A percentile compares a stretch with the other conserved stretches of the same genome.
phyloP scores from a whole-genome alignment of 2,888 invertebrate genomes.

The Plebejus anna region DNA sequence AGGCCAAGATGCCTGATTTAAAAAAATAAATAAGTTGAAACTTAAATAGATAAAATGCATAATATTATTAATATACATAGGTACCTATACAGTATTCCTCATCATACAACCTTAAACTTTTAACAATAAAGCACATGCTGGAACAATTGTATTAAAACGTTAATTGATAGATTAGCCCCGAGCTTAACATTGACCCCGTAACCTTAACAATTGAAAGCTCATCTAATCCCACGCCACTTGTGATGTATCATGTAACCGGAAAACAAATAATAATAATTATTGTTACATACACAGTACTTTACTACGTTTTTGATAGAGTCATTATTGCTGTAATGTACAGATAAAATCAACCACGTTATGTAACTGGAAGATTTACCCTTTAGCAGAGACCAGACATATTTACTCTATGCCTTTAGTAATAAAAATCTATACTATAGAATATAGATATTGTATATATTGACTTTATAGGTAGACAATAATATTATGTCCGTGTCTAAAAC shows the following conservation, averaged over 20 bases:
- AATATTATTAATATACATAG: too few relatives aligned
- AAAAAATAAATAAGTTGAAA: neutral
- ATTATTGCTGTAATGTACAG: too few relatives aligned
- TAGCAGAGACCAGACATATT: too few relatives aligned
- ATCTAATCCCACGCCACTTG: conserved; percentile 41
- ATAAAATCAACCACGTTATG: too few relatives aligned
- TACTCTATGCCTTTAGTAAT: too few relatives aligned
- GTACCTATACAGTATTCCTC: neutral
- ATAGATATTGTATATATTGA: too few relatives aligned
- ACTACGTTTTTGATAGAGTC: too few relatives aligned
- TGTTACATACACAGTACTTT: neutral
- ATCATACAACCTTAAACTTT: neutral
- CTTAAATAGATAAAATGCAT: neutral
- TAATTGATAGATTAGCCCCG: conserved; percentile 19
- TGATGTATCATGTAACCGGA: conserved; percentile 1
- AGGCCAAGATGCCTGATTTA: too few relatives aligned
- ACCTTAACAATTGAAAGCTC: conserved; percentile 40
- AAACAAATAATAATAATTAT: neutral
- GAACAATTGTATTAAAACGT: neutral
- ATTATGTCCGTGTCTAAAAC: too few relatives aligned
- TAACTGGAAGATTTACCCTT: too few relatives aligned
- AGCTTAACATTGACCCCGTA: conserved; percentile 50
- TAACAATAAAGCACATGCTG: neutral
- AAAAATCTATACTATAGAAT: too few relatives aligned
- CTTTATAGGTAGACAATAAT: too few relatives aligned